phyloP scores from a whole-genome alignment of 2,113 vertebrate genomes.

The Platichthys stellatus region DNA sequence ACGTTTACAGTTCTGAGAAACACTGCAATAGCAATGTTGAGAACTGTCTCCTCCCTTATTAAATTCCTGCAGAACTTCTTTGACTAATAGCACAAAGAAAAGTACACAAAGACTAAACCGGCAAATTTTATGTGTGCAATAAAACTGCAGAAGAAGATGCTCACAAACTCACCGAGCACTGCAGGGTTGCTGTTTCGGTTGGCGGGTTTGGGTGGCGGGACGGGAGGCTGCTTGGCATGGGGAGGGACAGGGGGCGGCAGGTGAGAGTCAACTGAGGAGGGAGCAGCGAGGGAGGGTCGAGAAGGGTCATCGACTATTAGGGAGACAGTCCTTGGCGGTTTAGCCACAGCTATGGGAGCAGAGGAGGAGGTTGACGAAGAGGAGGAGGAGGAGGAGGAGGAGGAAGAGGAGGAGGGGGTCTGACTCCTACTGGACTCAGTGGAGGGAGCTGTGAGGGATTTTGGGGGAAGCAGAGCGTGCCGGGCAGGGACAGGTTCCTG shows the following conservation, averaged over 20 bases:
- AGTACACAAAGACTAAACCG: conserved; percentile 5
- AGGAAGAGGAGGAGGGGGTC: conserved; percentile 30
- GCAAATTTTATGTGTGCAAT: neutral
- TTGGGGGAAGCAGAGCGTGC: conserved; percentile 89
- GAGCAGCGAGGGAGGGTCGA: conserved; percentile 46
- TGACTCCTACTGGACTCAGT: conserved; percentile 64
- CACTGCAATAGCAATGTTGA: too few relatives aligned
- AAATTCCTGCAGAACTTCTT: neutral
- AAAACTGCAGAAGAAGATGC: neutral
- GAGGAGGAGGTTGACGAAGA: conserved; percentile 73
- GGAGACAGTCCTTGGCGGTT: conserved; percentile 78
- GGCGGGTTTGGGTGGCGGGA: conserved; percentile 93
- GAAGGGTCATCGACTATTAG: conserved; percentile 65
- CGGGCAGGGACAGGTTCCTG: conserved; percentile 72
- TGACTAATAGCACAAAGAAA: conserved; percentile 1
- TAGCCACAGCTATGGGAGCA: conserved; percentile 63
- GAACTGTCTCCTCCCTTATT: neutral
- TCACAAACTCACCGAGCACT: conserved; percentile 86
- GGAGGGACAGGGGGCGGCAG: conserved; percentile 57
- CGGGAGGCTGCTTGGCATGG: conserved; percentile 88
- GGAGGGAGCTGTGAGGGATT: conserved; percentile 77
- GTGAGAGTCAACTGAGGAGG: conserved; percentile 20
- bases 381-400: conserved; percentile 34
- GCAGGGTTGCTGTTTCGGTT: conserved; percentile 90
- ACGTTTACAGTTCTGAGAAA: neutral